These are phyloP conservation scores for Staurois parvus DNA, from an alignment of 2,797 vertebrate genomes.

Conservation along the genomic window DNA sequence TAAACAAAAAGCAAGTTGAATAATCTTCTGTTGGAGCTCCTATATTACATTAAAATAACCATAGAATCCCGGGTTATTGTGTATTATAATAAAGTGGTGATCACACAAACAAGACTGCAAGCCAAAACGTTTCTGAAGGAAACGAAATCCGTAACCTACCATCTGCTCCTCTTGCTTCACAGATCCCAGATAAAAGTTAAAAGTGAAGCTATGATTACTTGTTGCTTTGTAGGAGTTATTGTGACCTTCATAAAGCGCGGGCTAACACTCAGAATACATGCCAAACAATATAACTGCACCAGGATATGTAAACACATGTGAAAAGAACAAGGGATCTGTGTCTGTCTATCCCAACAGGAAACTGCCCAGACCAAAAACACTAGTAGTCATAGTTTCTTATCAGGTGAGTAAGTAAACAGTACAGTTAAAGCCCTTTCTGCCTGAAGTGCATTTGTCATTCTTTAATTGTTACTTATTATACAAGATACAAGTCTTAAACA, in stretches of 20 bases:
- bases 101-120: neutral
- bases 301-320: conserved; percentile 35
- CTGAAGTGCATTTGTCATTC: neutral
- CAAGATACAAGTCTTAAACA: neutral
- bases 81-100: neutral
- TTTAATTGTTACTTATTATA: neutral
- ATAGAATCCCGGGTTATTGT: neutral
- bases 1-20: neutral
- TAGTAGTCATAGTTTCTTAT: conserved; percentile 35
- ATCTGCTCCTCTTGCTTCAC: neutral
- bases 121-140: neutral
- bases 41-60: neutral
- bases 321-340: conserved; percentile 20
- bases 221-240: neutral
- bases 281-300: conserved; percentile 10
- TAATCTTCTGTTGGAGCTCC: too few relatives aligned
- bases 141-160: neutral
- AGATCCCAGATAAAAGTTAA: neutral
- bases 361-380: conserved; percentile 47
- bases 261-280: neutral
- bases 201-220: neutral
- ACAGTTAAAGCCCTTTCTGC: neutral
- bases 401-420: conserved; percentile 29
- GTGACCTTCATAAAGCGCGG: neutral
- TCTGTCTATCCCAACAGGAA: conserved; percentile 51